Conservation (phyloP, 2,888 invertebrate genomes). For the Heliconius aoede region DNA sequence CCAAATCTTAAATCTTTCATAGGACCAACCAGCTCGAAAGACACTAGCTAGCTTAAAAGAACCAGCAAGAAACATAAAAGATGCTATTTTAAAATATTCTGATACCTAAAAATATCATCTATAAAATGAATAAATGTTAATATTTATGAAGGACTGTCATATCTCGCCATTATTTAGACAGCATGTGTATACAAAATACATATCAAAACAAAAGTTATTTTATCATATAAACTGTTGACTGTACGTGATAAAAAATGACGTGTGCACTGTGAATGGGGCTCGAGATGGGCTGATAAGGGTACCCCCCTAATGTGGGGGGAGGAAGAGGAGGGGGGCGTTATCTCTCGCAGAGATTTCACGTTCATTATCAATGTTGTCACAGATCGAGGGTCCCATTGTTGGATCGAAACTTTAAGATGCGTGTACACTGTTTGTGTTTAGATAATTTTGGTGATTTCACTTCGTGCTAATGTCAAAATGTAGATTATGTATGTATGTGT, state of each 20-base stretch:
- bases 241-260: conserved; percentile 51
- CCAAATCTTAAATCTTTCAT: neutral
- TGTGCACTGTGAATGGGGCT: conserved; percentile 52
- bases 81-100: no score
- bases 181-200: conserved; percentile 16
- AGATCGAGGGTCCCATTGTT: conserved; percentile 49
- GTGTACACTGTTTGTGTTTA: conserved; percentile 22
- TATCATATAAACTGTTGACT: conserved; percentile 41
- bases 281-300: conserved; percentile 51
- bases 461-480: conserved; percentile 14
- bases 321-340: conserved; percentile 59
- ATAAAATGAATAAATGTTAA: neutral
- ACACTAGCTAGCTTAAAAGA: no score
- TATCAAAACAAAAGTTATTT: conserved; percentile 35
- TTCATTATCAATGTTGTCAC: conserved; percentile 71
- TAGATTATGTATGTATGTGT: neutral
- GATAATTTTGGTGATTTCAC: conserved; percentile 25
- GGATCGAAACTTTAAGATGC: conserved; percentile 47
- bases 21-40: neutral
- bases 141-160: conserved; percentile 4
- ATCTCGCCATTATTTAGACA: conserved; percentile 7
- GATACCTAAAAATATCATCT: neutral
- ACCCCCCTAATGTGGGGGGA: conserved; percentile 33
- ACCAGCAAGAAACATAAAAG: neutral
- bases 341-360: conserved; percentile 71